phyloP scores from a whole-genome alignment of 2,888 invertebrate genomes.

The Lasioglossum morio region DNA sequence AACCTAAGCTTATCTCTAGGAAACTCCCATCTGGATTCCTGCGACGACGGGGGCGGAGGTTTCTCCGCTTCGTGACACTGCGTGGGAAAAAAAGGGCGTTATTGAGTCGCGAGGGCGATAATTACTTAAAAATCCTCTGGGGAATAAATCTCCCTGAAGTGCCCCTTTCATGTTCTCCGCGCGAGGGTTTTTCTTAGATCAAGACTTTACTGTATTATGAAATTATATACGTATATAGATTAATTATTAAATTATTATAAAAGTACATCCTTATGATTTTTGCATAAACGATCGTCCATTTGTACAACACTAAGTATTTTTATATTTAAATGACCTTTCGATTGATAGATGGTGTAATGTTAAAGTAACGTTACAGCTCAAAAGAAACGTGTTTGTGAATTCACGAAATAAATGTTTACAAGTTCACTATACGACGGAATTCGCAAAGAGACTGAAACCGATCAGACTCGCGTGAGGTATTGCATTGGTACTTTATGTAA shows the following conservation, averaged over 20 bases:
- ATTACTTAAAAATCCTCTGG: slow-evolving; percentile 24
- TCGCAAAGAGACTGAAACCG: background rate
- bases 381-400: background rate
- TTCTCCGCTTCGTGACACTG: slow-evolving; percentile 86
- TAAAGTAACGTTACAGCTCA: background rate
- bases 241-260: no score
- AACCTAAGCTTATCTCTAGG: slow-evolving; percentile 91
- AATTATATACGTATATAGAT: no score
- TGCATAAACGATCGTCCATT: background rate
- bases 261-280: background rate
- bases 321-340: background rate
- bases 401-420: slow-evolving; percentile 9
- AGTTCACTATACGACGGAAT: background rate
- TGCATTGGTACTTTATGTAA: slow-evolving; percentile 16
- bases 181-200: no score
- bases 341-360: background rate
- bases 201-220: no score
- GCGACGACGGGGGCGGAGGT: slow-evolving; percentile 86
- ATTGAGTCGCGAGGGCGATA: slow-evolving; percentile 52
- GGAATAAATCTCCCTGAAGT: no score
- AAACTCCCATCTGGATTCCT: slow-evolving; percentile 90
- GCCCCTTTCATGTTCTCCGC: background rate
- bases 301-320: background rate
- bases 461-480: slow-evolving; percentile 8
- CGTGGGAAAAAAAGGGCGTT: slow-evolving; percentile 19